Evolutionary conservation across 30 jellyfish, hydroid and myxozoan species (phyloP).

Genomic region (Calvadosia cruxmelitensis): DNA sequence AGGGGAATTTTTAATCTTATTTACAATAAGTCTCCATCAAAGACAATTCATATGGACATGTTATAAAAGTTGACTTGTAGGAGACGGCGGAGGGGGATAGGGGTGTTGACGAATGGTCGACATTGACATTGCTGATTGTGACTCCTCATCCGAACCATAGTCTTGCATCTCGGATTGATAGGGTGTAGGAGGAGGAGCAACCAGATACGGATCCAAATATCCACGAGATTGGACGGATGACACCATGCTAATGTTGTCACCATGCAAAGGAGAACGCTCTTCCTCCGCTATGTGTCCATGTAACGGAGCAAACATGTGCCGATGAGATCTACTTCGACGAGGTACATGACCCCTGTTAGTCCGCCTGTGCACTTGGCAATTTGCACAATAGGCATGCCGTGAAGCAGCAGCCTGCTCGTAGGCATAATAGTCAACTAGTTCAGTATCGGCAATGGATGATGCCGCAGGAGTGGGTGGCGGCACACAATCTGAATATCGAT

Average conservation of each 20-base stretch:
- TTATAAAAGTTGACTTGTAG: conserved; percentile 67
- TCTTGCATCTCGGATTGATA: conserved; percentile 1
- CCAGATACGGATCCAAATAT: conserved; percentile 37
- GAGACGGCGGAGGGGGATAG: conserved; percentile 98
- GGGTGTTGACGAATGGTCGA: conserved; percentile 64
- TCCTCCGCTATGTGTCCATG: not conserved
- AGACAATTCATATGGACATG: too few relatives aligned
- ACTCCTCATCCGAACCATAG: conserved; percentile 39
- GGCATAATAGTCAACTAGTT: not conserved
- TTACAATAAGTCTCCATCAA: too few relatives aligned
- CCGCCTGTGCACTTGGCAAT: not conserved
- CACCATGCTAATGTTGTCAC: not conserved
- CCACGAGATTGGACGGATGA: conserved; percentile 2
- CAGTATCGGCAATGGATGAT: conserved; percentile 32
- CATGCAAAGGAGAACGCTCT: not conserved
- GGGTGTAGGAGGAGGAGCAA: conserved; percentile 93
- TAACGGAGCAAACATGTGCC: not conserved
- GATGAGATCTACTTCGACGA: not conserved
- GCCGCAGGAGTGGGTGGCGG: conserved; percentile 73
- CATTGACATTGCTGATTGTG: conserved; percentile 72
- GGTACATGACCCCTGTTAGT: not conserved
- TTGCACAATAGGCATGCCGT: not conserved
- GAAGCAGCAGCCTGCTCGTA: not conserved
- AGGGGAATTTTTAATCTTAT: too few relatives aligned
- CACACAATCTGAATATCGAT: conserved; percentile 40